Base-by-base conservation (phyloP, 2,888 invertebrate species). In the Petrophora chlorosata region DNA sequence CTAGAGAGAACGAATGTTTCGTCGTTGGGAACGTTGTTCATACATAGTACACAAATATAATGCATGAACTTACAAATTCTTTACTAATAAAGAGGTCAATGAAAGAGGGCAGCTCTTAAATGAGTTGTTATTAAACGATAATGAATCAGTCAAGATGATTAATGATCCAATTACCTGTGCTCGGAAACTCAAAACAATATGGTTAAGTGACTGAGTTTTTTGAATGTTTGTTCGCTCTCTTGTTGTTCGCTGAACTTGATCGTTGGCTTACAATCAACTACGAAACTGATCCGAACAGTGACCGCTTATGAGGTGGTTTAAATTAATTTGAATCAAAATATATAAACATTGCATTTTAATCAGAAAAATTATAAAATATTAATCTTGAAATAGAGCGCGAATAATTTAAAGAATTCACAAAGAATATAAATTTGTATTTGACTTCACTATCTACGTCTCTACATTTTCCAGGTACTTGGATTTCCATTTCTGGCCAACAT, bases 231-330 rank as follows among this genome's bases (percentile, higher is more conserved):
- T n/a, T n/a, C 9, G 5, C 17, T 13, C n/a, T n/a, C 13, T n/a
- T 3, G 12, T 22, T 23, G 30, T 29, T 30, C 44, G 25, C n/a
- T 38, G 36, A 44, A 44, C 44, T 43, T 22, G 14, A 26, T 29
- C 23, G 17, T 7, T 12, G 9, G 15, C 16, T 16, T 12, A 36
- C 36, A 36, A 36, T 43, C 15, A 19, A 8, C 33, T 19, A 12
- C 14, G 12, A 43, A 28, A 28, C 7, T 16, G 10, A 30, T 44
- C 17, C 14, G 14, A 26, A n/a, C 34, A 35, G 15, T 34, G 28
- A 16, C n/a, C 10, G 10, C 5, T 35, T 22, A 26, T 14, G 23
- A 32, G 16, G 8, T 39, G 1, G 13, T 40, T 33, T n/a, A 17
- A 33, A 25, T 42, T 19, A 26, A 17, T 15, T 13, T 16, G 12